These are phyloP conservation scores for Acrocera orbiculus DNA, from an alignment of 2,888 invertebrate species.

Conservation along the genomic window DNA sequence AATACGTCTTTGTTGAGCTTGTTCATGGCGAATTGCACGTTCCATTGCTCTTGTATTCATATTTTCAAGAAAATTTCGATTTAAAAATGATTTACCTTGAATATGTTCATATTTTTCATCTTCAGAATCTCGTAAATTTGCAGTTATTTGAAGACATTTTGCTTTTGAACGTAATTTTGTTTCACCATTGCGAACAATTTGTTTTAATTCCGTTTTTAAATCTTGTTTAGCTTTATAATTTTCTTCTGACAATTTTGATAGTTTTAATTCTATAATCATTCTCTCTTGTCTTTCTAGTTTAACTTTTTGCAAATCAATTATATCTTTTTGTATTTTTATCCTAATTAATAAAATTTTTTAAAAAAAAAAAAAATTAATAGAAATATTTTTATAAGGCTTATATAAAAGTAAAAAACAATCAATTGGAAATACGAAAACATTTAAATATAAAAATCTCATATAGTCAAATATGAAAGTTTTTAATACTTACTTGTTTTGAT, in stretches of 20 bases:
- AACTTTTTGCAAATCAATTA: slow-evolving; percentile 51
- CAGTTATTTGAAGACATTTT: slow-evolving; percentile 29
- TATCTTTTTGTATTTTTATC: slow-evolving; percentile 50
- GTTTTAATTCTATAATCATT: slow-evolving; percentile 52
- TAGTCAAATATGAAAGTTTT: too few species aligned
- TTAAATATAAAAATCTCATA: too few species aligned
- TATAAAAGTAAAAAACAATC: too few species aligned
- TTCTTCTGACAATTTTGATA: slow-evolving; percentile 49
- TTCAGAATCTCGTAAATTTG: slow-evolving; percentile 24
- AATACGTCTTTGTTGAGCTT: slow-evolving; percentile 28
- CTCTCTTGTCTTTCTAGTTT: slow-evolving; percentile 54
- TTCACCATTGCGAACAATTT: slow-evolving; percentile 38
- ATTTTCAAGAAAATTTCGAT: slow-evolving; percentile 49
- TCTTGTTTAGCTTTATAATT: slow-evolving; percentile 41
- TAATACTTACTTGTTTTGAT: slow-evolving; percentile 25
- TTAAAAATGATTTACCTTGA: slow-evolving; percentile 26
- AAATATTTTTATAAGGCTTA: neutral
- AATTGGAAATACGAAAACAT: neutral
- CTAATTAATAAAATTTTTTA: slow-evolving; percentile 24
- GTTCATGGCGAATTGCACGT: slow-evolving; percentile 33
- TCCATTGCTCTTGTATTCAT: slow-evolving; percentile 57
- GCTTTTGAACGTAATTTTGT: slow-evolving; percentile 36
- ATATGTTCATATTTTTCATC: slow-evolving; percentile 22
- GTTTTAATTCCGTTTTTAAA: slow-evolving; percentile 37
- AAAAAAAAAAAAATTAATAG: neutral